These are phyloP conservation scores for Sebastes fasciatus DNA, from an alignment of 2,113 vertebrate species.

Conservation along the genomic window DNA sequence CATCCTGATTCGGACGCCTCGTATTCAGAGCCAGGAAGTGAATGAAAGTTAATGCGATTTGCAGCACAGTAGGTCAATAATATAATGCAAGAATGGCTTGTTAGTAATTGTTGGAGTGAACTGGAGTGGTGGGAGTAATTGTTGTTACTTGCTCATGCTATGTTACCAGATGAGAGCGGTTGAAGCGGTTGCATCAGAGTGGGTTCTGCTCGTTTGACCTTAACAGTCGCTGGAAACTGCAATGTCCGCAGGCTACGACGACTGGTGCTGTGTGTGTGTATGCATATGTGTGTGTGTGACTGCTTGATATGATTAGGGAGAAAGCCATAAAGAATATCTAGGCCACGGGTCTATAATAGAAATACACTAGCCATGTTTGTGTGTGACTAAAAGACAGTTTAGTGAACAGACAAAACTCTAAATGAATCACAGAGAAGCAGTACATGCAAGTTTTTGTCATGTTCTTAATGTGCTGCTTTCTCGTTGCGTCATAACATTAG, in stretches of 20 bases:
- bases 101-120: conserved; percentile 43
- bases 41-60: conserved; percentile 37
- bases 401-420: background rate
- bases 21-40: conserved; percentile 28
- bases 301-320: conserved; percentile 28
- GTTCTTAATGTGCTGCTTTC: background rate
- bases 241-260: conserved; percentile 31
- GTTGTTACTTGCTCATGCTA: conserved; percentile 36
- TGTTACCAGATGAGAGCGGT: conserved; percentile 40
- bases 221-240: conserved; percentile 47
- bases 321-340: conserved; percentile 9
- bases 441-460: background rate
- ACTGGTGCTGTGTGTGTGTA: conserved; percentile 8
- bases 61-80: conserved; percentile 30
- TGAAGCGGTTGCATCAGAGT: conserved; percentile 28
- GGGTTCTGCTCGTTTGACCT: conserved; percentile 42
- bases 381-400: background rate
- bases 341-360: background rate
- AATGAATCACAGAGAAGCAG: background rate
- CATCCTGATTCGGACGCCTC: conserved; percentile 45
- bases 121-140: conserved; percentile 40
- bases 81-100: conserved; percentile 23
- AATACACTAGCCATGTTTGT: conserved; percentile 7
- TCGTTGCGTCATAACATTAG: background rate
- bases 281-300: background rate